Evolutionary conservation across 2,888 invertebrate species (phyloP).

Genomic region (Polietes domitor): DNA sequence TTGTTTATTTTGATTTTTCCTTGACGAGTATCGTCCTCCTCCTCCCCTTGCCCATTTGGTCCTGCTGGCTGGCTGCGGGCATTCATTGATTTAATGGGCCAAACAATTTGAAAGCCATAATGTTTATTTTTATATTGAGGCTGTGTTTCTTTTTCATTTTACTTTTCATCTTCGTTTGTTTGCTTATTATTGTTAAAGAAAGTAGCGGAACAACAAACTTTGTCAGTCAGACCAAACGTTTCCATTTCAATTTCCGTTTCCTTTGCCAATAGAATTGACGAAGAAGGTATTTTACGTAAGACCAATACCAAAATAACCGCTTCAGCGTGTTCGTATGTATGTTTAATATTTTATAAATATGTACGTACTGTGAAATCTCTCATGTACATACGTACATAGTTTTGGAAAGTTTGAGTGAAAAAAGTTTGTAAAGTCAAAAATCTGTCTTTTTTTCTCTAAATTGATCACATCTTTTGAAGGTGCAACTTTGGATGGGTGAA

Average conservation of each 20-base stretch:
- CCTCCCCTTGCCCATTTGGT: background rate
- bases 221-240: background rate
- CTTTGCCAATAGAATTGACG: background rate
- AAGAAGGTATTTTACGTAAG: background rate
- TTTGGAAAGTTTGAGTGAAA: too few relatives aligned
- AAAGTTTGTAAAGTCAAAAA: too few relatives aligned
- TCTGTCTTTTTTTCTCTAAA: too few relatives aligned
- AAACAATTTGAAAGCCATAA: slow-evolving; percentile 7
- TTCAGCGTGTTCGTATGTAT: too few relatives aligned
- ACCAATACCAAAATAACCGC: background rate
- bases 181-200: background rate
- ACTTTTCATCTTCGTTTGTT: too few relatives aligned
- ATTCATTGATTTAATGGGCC: background rate
- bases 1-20: background rate
- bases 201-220: background rate
- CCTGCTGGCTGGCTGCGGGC: background rate
- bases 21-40: background rate
- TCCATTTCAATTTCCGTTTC: background rate
- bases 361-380: too few relatives aligned
- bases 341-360: too few relatives aligned
- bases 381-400: too few relatives aligned
- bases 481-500: too few relatives aligned
- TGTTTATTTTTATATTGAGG: slow-evolving; percentile 2
- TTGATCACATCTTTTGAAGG: too few relatives aligned
- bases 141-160: background rate